Evolutionary conservation across 2,797 vertebrate species (phyloP).

Genomic region (Gadopsis marmoratus): DNA sequence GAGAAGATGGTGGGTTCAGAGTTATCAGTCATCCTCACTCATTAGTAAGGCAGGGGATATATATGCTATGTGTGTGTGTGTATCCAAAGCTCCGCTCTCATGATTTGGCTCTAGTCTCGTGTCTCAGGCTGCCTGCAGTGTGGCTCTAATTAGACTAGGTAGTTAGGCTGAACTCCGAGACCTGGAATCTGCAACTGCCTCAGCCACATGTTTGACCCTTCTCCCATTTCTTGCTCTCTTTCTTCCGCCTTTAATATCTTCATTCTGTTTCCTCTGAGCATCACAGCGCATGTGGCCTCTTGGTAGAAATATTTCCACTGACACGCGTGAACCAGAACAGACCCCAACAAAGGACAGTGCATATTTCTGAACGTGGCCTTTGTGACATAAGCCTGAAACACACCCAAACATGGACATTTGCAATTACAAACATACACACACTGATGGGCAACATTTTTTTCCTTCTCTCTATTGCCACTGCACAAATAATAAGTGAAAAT

Average conservation of each 20-base stretch:
- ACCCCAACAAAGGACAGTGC: constrained; percentile 1
- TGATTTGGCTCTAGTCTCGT: constrained; percentile 60
- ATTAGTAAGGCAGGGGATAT: constrained; percentile 45
- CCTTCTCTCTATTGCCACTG: neutral
- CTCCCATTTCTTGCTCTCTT: constrained; percentile 22
- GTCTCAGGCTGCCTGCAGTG: constrained; percentile 69
- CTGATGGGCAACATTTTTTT: neutral
- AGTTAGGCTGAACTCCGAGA: constrained; percentile 67
- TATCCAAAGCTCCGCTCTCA: constrained; percentile 41
- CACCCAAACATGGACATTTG: neutral
- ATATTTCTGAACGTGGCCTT: constrained; percentile 4
- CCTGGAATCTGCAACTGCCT: constrained; percentile 60
- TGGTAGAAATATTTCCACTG: constrained; percentile 30
- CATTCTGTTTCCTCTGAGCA: constrained; percentile 39
- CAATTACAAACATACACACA: neutral
- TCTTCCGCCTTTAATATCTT: constrained; percentile 43
- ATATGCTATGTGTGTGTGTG: constrained; percentile 36
- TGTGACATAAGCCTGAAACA: constrained; percentile 8
- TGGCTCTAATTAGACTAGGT: constrained; percentile 68
- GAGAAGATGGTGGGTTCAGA: constrained; percentile 30
- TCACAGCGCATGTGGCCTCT: constrained; percentile 29
- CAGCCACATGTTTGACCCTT: constrained; percentile 64
- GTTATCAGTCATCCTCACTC: constrained; percentile 41
- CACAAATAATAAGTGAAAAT: constrained; percentile 8
- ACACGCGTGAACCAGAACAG: constrained; percentile 34